A percentile compares a stretch with the other conserved stretches of the same genome.
phyloP scores from a whole-genome alignment of 2,888 invertebrate genomes.

The Oxycera nigricornis region DNA sequence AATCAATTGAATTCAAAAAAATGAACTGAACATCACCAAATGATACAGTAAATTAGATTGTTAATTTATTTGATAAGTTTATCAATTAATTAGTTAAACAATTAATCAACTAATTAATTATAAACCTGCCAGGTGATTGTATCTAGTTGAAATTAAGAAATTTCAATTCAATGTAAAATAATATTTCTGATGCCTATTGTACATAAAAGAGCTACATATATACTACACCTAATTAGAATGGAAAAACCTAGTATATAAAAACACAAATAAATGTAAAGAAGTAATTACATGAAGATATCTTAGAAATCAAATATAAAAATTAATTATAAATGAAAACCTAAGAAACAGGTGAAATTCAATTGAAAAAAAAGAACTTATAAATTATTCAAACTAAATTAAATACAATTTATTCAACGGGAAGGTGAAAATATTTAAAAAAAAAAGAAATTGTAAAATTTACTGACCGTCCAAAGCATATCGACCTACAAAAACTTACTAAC shows the following conservation, averaged over 20 bases:
- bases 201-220: not conserved
- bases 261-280: not conserved
- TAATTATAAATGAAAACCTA: not conserved
- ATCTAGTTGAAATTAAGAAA: no score
- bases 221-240: not conserved
- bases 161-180: not conserved
- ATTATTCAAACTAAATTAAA: no score
- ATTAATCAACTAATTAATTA: no score
- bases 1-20: no score
- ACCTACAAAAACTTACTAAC: conserved; percentile 16
- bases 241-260: not conserved
- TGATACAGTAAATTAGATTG: no score
- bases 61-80: no score
- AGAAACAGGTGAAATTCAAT: not conserved
- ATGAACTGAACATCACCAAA: no score
- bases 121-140: no score
- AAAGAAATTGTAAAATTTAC: not conserved
- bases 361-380: not conserved
- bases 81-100: no score
- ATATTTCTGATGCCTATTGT: not conserved
- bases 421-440: conserved; percentile 23
- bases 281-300: not conserved
- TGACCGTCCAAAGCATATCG: conserved; percentile 44
- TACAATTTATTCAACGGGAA: no score
- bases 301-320: conserved; percentile 2